Percentiles rank a stretch among this genome's conserved stretches.
Conservation (phyloP, 1,140 invertebrate species). For the Zaprionus gabonicus region DNA sequence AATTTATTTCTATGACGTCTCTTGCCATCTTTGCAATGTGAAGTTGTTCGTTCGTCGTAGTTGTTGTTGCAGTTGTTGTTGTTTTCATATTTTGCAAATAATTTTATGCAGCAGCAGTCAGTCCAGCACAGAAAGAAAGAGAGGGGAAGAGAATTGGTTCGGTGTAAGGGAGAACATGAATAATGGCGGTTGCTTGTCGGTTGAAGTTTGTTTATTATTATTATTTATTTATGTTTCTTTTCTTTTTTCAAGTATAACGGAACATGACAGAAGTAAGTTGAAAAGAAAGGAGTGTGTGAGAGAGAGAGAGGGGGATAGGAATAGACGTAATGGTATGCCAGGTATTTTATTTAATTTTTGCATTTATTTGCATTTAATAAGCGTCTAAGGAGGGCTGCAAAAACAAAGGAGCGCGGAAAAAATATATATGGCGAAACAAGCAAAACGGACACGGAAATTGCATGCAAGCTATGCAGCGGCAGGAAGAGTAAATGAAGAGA, state of each 20-base stretch:
- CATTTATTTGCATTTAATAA: conserved; percentile 78
- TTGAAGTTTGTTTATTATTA: conserved; percentile 41
- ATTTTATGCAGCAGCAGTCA: conserved; percentile 79
- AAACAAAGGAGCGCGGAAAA: conserved; percentile 26
- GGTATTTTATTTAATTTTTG: conserved; percentile 78
- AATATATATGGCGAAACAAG: conserved; percentile 42
- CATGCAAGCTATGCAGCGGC: conserved; percentile 50
- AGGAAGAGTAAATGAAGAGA: conserved; percentile 8
- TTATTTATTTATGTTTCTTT: conserved; percentile 44
- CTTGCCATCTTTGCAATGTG: conserved; percentile 78
- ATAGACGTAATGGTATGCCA: conserved; percentile 63
- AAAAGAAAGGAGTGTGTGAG: conserved; percentile 36
- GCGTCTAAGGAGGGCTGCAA: conserved; percentile 31
- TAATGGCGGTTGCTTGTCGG: conserved; percentile 54
- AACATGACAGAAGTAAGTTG: conserved; percentile 71
- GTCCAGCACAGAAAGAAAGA: conserved; percentile 39
- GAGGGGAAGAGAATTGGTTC: conserved; percentile 23
- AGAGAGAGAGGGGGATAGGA: conserved; percentile 44
- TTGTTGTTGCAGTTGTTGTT: conserved; percentile 33
- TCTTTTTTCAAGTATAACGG: conserved; percentile 46
- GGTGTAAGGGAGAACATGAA: conserved; percentile 46
- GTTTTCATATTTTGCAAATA: conserved; percentile 36
- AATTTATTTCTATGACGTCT: conserved; percentile 84
- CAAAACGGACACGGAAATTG: conserved; percentile 56
- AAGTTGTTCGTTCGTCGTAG: conserved; percentile 35